Evolutionary conservation across 2,888 invertebrate species (phyloP).

Genomic region (Sinohyriopsis cumingii): DNA sequence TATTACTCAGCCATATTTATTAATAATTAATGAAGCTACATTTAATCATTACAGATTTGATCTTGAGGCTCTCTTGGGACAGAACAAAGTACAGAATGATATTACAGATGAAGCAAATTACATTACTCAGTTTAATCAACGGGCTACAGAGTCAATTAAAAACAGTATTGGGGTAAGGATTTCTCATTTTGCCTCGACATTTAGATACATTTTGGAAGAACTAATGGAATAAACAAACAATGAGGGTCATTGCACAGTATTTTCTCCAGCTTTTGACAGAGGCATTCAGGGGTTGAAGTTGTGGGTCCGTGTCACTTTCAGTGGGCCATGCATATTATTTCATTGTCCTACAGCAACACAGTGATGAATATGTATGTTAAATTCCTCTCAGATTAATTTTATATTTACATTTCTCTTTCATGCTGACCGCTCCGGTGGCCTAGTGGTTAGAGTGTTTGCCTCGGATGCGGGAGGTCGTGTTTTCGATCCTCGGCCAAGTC

Average conservation of each 20-base stretch:
- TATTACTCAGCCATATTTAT: background rate
- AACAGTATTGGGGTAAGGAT: constrained; percentile 73
- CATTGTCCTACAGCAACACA: no score
- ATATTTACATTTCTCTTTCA: no score
- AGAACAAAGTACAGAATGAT: constrained; percentile 49
- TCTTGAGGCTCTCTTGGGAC: constrained; percentile 49
- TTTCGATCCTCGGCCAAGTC: no score
- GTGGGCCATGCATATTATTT: no score
- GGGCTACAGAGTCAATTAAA: constrained; percentile 76
- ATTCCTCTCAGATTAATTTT: no score
- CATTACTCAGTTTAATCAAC: constrained; percentile 68
- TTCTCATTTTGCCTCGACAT: background rate
- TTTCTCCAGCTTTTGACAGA: background rate
- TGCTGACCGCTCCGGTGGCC: no score
- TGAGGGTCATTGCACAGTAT: background rate
- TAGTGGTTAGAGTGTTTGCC: no score
- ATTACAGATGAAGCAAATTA: constrained; percentile 48
- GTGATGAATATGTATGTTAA: no score
- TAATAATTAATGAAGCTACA: background rate
- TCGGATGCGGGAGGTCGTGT: no score
- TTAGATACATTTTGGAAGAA: background rate
- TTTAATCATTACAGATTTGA: constrained; percentile 54
- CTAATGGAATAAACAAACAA: no score
- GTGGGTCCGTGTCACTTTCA: no score
- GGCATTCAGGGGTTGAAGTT: no score